phyloP scores from a whole-genome alignment of 2,888 invertebrate species.

The Tortrix viridana region DNA sequence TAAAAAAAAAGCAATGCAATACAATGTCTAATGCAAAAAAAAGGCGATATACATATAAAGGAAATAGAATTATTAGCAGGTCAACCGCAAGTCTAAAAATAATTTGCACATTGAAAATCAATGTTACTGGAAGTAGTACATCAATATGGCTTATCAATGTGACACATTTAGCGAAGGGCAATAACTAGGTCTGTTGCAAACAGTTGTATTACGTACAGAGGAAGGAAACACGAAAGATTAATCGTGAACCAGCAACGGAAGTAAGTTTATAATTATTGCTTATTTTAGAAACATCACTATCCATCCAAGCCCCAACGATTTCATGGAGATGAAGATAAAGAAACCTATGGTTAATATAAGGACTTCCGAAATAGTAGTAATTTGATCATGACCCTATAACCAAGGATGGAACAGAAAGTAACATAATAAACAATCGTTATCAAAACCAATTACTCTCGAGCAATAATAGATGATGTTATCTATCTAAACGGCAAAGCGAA shows the following conservation, averaged over 20 bases:
- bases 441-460: conserved; percentile 29
- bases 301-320: no score
- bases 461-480: conserved; percentile 33
- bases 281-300: no score
- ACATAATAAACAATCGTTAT: conserved; percentile 21
- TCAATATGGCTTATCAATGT: conserved; percentile 12
- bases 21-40: no score
- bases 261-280: no score
- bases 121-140: conserved; percentile 15
- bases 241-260: no score
- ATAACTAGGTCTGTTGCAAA: background rate
- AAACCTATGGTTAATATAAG: no score
- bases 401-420: conserved; percentile 1
- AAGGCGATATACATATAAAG: no score
- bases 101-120: conserved; percentile 5
- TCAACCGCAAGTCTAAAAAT: conserved; percentile 7
- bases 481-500: conserved; percentile 6
- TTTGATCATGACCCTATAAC: background rate
- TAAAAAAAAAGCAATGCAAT: no score
- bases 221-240: no score
- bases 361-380: no score
- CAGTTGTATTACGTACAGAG: background rate
- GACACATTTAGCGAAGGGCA: conserved; percentile 7
- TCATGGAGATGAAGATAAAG: no score
- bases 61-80: no score